Percentiles rank a stretch among this genome's conserved stretches.
Evolutionary conservation across 2,888 invertebrate species (phyloP).

Genomic region (Phrixothrix hirtus): DNA sequence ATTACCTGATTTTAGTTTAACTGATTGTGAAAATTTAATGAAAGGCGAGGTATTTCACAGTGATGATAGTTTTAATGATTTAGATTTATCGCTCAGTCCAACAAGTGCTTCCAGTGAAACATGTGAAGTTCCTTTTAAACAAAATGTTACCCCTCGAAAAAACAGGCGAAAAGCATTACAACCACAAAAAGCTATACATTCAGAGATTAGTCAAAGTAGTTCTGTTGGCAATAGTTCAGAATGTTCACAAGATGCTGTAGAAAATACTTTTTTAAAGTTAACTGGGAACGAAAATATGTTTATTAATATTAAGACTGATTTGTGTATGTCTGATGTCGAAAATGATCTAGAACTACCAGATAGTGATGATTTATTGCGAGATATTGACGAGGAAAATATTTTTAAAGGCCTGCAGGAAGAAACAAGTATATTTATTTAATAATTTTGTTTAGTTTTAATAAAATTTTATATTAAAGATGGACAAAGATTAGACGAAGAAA

Average conservation of each 20-base stretch:
- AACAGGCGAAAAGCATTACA: slow-evolving; percentile 47
- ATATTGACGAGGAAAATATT: slow-evolving; percentile 49
- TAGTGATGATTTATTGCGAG: slow-evolving; percentile 43
- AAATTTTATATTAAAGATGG: slow-evolving; percentile 37
- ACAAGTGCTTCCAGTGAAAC: slow-evolving; percentile 28
- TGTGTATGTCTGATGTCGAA: slow-evolving; percentile 33
- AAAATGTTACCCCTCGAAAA: slow-evolving; percentile 37
- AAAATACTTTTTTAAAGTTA: slow-evolving; percentile 23
- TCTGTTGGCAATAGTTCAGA: slow-evolving; percentile 44
- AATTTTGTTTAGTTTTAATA: slow-evolving; percentile 1
- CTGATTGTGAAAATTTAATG: slow-evolving; percentile 34
- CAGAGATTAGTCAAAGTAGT: slow-evolving; percentile 41
- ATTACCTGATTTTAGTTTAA: slow-evolving; percentile 37
- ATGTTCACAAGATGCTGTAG: slow-evolving; percentile 44
- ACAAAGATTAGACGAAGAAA: slow-evolving; percentile 48
- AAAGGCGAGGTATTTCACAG: slow-evolving; percentile 23
- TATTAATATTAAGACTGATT: slow-evolving; percentile 23
- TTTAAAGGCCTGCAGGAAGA: slow-evolving; percentile 50
- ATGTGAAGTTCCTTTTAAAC: slow-evolving; percentile 30
- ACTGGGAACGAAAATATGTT: slow-evolving; percentile 9
- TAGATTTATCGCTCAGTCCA: slow-evolving; percentile 33
- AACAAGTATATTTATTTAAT: slow-evolving; percentile 39
- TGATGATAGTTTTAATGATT: slow-evolving; percentile 24
- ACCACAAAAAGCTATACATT: slow-evolving; percentile 48
- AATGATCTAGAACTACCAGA: slow-evolving; percentile 39